Conservation (phyloP, 1,140 invertebrate species). For the Stegodyphus mimosarum region DNA sequence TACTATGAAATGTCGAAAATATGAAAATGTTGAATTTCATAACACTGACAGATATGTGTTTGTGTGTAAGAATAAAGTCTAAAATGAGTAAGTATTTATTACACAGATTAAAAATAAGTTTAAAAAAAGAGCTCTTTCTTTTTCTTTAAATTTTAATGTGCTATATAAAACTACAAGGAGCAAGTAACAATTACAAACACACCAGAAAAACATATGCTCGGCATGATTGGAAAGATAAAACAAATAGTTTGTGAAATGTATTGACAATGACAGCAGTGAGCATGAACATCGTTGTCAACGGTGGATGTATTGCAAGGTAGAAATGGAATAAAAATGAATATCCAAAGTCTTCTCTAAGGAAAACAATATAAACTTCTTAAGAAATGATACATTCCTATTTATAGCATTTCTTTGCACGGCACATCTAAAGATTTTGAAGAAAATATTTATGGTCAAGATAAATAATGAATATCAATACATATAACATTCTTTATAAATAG, state of each 20-base stretch:
- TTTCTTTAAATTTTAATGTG: constrained; percentile 34
- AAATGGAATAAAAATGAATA: constrained; percentile 12
- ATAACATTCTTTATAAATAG: neutral
- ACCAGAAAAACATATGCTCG: constrained; percentile 27
- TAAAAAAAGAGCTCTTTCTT: neutral
- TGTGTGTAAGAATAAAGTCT: no score
- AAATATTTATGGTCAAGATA: neutral
- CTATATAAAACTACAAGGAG: constrained; percentile 54
- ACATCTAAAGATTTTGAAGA: neutral
- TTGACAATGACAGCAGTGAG: constrained; percentile 5
- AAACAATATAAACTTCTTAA: neutral
- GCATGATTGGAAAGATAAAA: constrained; percentile 10
- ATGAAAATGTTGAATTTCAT: no score
- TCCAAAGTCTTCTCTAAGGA: neutral
- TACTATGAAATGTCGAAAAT: no score
- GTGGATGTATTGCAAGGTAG: constrained; percentile 4
- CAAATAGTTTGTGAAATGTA: constrained; percentile 20
- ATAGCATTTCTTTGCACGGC: no score
- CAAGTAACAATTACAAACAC: constrained; percentile 38
- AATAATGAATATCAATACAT: neutral
- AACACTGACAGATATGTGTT: no score
- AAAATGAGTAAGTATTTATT: neutral
- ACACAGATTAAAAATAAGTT: neutral
- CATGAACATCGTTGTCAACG: constrained; percentile 19
- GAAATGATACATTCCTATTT: neutral